Conservation (phyloP, 1,140 invertebrate genomes). For the Drosophila kurseongensis region DNA sequence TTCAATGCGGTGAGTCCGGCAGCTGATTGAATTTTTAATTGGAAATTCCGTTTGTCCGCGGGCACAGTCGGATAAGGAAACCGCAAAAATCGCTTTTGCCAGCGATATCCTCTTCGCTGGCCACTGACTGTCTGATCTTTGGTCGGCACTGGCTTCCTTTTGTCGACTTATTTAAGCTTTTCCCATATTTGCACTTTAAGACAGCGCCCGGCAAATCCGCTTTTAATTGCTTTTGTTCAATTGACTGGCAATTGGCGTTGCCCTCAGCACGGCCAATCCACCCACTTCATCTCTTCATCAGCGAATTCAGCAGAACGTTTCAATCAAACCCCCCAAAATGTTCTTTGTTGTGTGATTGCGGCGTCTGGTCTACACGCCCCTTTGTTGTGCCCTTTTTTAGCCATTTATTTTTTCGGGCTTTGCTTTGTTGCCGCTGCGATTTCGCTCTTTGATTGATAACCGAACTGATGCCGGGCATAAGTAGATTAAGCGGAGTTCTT, state of each 20-base stretch:
- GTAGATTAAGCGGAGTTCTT: slow-evolving; percentile 71
- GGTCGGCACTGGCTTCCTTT: slow-evolving; percentile 19
- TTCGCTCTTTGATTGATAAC: slow-evolving; percentile 73
- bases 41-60: slow-evolving; percentile 74
- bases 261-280: slow-evolving; percentile 15
- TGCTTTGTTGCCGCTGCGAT: slow-evolving; percentile 52
- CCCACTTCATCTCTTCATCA: slow-evolving; percentile 41
- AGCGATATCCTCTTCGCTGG: slow-evolving; percentile 6
- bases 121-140: slow-evolving; percentile 11
- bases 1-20: slow-evolving; percentile 92
- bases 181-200: slow-evolving; percentile 76
- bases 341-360: slow-evolving; percentile 59
- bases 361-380: slow-evolving; percentile 14
- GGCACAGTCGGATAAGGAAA: slow-evolving; percentile 29
- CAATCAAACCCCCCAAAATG: slow-evolving; percentile 51
- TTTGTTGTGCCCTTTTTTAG: slow-evolving; percentile 19
- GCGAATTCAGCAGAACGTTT: slow-evolving; percentile 39
- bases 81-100: slow-evolving; percentile 66
- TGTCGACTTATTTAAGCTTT: slow-evolving; percentile 74
- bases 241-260: slow-evolving; percentile 72
- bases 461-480: slow-evolving; percentile 58
- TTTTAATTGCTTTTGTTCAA: slow-evolving; percentile 84
- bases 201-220: slow-evolving; percentile 66
- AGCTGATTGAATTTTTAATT: slow-evolving; percentile 82
- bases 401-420: slow-evolving; percentile 41